phyloP scores from a whole-genome alignment of 2,888 invertebrate species.

The Disparrhopalites patrizii region DNA sequence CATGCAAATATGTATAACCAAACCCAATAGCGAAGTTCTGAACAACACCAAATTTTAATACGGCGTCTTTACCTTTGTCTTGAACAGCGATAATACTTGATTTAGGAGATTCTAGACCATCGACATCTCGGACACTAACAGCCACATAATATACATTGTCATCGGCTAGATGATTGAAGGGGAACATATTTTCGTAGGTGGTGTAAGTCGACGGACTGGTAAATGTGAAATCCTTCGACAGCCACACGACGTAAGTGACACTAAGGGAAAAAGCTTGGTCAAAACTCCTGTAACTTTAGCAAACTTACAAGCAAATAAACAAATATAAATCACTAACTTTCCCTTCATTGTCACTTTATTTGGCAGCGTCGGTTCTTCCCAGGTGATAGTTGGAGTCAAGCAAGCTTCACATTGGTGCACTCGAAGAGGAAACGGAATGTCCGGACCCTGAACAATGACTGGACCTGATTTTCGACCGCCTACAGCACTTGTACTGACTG shows the following conservation, averaged over 20 bases:
- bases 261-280: slow-evolving; percentile 32
- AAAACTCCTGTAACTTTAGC: no score
- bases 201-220: slow-evolving; percentile 30
- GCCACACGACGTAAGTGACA: slow-evolving; percentile 47
- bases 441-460: slow-evolving; percentile 57
- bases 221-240: slow-evolving; percentile 38
- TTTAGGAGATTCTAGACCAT: slow-evolving; percentile 50
- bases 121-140: slow-evolving; percentile 49
- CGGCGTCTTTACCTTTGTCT: no score
- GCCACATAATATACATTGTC: slow-evolving; percentile 49
- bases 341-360: not conserved
- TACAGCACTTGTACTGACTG: slow-evolving; percentile 54
- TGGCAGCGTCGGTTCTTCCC: slow-evolving; percentile 31
- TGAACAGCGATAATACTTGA: slow-evolving; percentile 48
- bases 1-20: not conserved
- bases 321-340: no score
- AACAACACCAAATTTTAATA: no score
- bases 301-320: no score
- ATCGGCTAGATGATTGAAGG: slow-evolving; percentile 36
- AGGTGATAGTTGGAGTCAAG: slow-evolving; percentile 29
- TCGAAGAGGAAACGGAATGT: slow-evolving; percentile 62
- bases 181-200: slow-evolving; percentile 30
- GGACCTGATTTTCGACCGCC: slow-evolving; percentile 55
- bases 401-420: slow-evolving; percentile 51
- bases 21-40: no score